Evolutionary conservation across 2,113 vertebrate genomes (phyloP).

Genomic region (Hassar affinis): DNA sequence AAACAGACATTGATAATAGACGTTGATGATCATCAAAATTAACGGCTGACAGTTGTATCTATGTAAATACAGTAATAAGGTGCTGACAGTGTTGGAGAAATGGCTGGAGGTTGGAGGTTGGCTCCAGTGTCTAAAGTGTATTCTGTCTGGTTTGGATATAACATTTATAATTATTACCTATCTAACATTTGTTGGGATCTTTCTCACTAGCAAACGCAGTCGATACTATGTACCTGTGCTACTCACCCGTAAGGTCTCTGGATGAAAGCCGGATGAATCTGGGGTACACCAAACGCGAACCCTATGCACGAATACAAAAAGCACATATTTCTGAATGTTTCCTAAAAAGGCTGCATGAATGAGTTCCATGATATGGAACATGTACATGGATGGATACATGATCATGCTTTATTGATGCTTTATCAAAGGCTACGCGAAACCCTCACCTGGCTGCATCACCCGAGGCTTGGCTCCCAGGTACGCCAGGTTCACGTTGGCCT

Average conservation of each 20-base stretch:
- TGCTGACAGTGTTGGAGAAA: not conserved
- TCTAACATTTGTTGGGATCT: not conserved
- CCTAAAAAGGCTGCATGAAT: no score
- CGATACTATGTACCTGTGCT: not conserved
- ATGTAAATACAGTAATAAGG: not conserved
- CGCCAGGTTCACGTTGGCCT: constrained; percentile 98
- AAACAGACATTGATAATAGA: constrained; percentile 5
- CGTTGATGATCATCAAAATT: not conserved
- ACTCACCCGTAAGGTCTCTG: constrained; percentile 98
- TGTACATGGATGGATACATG: not conserved
- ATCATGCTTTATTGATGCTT: not conserved
- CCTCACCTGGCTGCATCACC: constrained; percentile 97
- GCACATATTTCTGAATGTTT: not conserved
- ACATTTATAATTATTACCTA: not conserved
- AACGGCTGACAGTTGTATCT: constrained; percentile 6
- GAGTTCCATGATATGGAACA: no score
- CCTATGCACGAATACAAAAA: constrained; percentile 72
- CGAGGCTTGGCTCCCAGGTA: constrained; percentile 97
- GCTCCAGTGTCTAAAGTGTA: no score
- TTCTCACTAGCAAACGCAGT: not conserved
- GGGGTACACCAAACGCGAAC: constrained; percentile 97
- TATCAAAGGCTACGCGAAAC: not conserved
- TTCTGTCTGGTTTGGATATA: not conserved
- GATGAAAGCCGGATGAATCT: constrained; percentile 97
- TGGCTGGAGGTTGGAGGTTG: not conserved